Evolutionary conservation across 2,113 vertebrate species (phyloP).

Genomic region (Struthio camelus): DNA sequence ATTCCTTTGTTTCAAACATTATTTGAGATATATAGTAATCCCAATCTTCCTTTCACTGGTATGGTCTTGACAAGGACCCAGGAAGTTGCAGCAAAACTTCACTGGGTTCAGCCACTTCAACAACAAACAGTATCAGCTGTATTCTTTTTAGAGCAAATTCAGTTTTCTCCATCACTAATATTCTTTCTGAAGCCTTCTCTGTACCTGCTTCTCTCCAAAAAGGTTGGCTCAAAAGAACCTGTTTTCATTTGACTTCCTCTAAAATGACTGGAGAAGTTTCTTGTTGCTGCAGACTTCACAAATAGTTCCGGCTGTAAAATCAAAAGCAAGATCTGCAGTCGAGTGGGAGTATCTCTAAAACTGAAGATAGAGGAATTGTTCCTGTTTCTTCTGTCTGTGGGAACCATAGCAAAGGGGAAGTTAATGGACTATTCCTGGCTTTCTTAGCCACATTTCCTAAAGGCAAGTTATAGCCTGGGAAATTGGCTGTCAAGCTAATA

Average conservation of each 20-base stretch:
- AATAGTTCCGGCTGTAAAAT: neutral
- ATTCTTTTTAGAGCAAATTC: neutral
- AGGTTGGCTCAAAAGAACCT: neutral
- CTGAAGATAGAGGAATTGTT: neutral
- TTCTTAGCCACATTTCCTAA: constrained; percentile 22
- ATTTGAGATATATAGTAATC: neutral
- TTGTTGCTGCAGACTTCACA: neutral
- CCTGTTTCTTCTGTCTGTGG: neutral
- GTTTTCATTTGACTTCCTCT: neutral
- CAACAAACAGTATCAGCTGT: too few relatives aligned
- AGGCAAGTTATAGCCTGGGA: constrained; percentile 47
- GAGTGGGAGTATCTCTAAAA: neutral
- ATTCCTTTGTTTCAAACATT: too few relatives aligned
- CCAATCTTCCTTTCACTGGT: neutral
- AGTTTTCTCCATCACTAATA: neutral
- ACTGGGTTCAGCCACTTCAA: neutral
- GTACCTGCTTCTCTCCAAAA: neutral
- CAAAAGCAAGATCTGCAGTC: neutral
- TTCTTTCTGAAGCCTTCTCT: neutral
- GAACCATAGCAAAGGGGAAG: neutral
- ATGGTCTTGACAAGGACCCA: neutral
- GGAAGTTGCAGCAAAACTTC: neutral
- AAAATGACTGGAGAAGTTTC: neutral
- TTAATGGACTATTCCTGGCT: constrained; percentile 31
- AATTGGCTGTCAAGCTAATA: constrained; percentile 36